These are phyloP conservation scores for Nettapus auritus DNA, from an alignment of 2,113 vertebrate species.

Conservation along the genomic window DNA sequence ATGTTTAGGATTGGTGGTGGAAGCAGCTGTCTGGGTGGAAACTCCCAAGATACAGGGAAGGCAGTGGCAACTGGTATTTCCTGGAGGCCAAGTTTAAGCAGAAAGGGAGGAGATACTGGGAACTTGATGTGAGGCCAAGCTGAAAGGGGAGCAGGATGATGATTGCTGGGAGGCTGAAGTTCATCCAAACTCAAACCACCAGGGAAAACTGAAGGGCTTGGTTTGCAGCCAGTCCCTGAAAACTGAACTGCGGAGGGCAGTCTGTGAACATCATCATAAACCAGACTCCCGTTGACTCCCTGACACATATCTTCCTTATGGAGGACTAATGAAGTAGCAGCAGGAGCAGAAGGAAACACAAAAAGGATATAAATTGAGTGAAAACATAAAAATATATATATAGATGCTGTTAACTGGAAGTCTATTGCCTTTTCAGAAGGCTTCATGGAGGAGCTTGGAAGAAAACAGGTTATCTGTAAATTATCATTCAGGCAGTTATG, in stretches of 20 bases:
- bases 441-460: neutral
- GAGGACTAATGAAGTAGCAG: slow-evolving; percentile 54
- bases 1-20: neutral
- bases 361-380: slow-evolving; percentile 43
- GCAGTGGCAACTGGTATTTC: slow-evolving; percentile 13
- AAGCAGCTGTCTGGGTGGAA: neutral
- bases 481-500: neutral
- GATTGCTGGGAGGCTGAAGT: slow-evolving; percentile 9
- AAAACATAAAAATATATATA: neutral
- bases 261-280: slow-evolving; percentile 51
- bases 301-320: slow-evolving; percentile 44
- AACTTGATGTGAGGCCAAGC: slow-evolving; percentile 1
- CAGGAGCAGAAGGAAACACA: slow-evolving; percentile 18
- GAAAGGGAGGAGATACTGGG: neutral
- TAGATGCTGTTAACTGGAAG: neutral
- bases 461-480: slow-evolving; percentile 5
- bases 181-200: slow-evolving; percentile 52
- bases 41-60: neutral
- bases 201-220: slow-evolving; percentile 36
- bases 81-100: neutral
- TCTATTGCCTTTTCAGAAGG: slow-evolving; percentile 7
- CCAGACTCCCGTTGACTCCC: slow-evolving; percentile 34
- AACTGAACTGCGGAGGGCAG: slow-evolving; percentile 15
- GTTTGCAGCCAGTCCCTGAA: slow-evolving; percentile 47
- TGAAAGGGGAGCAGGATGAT: slow-evolving; percentile 48